A percentile compares a stretch with the other conserved stretches of the same genome.
These are phyloP conservation scores for Blastobasis adustella DNA, from an alignment of 2,888 invertebrate genomes.

Conservation along the genomic window DNA sequence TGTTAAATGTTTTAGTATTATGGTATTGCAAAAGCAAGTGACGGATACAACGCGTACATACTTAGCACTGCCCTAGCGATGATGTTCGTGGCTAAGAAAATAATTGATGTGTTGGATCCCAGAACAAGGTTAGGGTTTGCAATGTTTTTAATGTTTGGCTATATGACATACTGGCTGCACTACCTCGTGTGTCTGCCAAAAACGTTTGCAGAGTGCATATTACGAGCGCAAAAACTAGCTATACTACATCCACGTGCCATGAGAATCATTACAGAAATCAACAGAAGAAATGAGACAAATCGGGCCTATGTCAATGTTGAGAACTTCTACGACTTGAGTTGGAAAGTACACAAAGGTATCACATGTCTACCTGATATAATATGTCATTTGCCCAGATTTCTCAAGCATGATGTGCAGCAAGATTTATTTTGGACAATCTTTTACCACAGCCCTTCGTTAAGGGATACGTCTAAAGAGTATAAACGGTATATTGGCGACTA, in stretches of 20 bases:
- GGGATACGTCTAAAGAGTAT: slow-evolving; percentile 1
- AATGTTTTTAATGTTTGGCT: too few relatives aligned
- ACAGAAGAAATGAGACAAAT: neutral
- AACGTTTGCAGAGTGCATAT: neutral
- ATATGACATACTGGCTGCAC: too few relatives aligned
- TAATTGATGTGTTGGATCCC: too few relatives aligned
- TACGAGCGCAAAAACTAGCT: neutral
- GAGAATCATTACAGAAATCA: neutral
- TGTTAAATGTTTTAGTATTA: too few relatives aligned
- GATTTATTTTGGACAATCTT: slow-evolving; percentile 7
- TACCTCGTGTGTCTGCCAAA: neutral
- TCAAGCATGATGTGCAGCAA: slow-evolving; percentile 1
- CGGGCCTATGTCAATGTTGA: neutral
- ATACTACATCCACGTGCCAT: neutral
- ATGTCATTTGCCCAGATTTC: slow-evolving; percentile 1
- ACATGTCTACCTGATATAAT: neutral
- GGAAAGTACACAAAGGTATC: slow-evolving; percentile 1
- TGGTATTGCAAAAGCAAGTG: too few relatives aligned
- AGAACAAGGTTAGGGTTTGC: too few relatives aligned
- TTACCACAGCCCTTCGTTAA: slow-evolving; percentile 9
- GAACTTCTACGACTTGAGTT: neutral
- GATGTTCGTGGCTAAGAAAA: too few relatives aligned
- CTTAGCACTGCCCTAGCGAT: too few relatives aligned
- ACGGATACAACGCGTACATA: too few relatives aligned
- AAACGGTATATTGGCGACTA: slow-evolving; percentile 1